Conservation (phyloP, 2,113 vertebrate species). For the Platysteira castanea region DNA sequence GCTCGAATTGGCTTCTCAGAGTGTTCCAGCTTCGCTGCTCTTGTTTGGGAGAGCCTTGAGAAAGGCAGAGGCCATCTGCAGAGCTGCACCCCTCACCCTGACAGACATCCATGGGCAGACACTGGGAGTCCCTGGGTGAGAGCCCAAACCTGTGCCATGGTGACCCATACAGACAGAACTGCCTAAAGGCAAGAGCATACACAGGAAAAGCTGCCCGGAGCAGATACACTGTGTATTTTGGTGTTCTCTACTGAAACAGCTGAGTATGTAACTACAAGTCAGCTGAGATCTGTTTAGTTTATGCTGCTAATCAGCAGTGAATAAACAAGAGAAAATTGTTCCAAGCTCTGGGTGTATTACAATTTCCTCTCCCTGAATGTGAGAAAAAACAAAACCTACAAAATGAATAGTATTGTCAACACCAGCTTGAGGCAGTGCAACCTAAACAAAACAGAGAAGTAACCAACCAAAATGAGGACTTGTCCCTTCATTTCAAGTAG, state of each 20-base stretch:
- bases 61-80: not conserved
- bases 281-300: not conserved
- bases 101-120: not conserved
- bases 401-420: not conserved
- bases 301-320: not conserved
- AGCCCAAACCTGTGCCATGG: not conserved
- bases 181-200: not conserved
- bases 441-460: not conserved
- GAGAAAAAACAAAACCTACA: not conserved
- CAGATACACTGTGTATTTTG: not conserved
- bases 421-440: not conserved
- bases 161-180: not conserved
- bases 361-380: not conserved
- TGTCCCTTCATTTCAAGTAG: not conserved
- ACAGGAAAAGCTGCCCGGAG: not conserved
- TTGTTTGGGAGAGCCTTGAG: not conserved
- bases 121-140: not conserved
- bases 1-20: not conserved
- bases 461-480: not conserved
- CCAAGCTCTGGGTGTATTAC: not conserved
- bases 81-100: fast-evolving
- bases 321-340: not conserved
- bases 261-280: not conserved
- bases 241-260: not conserved
- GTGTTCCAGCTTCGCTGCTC: not conserved